Base-by-base conservation (phyloP, 1,140 invertebrate genomes). In the Magallana ariakensis region DNA sequence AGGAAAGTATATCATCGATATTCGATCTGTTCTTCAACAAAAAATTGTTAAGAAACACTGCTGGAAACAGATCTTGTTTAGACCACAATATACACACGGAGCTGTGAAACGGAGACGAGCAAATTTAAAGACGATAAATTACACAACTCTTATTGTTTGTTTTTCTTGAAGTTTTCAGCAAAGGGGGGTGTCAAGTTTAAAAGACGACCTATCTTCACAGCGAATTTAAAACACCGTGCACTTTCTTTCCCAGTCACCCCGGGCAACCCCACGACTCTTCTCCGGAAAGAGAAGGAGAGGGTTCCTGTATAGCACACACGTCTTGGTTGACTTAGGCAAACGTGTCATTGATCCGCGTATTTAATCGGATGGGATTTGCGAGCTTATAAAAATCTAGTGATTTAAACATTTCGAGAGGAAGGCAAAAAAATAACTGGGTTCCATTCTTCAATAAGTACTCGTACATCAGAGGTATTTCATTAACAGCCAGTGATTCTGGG, bases 351-450 rank as follows among this genome's bases (percentile, higher is more conserved):
- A 75, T 75, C 66, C 10, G 66, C 33, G 8, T 75, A 26, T 33
- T 75, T 75, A 75, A 75, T 75, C 66, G 66, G 66, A 75, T 75
- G 66, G 66, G 66, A 75, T 75, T 75, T 75, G 22, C 66, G 13
- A 33, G 22, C 66, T 22, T 22, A 75, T 75, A 33, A 75, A 70
- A 75, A 75, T 75, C 66, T 26, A 75, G 66, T 75, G 66, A 75
- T 75, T 75, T 75, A 75, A 62, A 62, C 58, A 62, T 62, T 62
- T 62, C 33, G 33, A 46, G 33, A 46, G 33, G 33, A 46, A 46
- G 33, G 19, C 1, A 62, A 75, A 75, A 75, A 19, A 13, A n/a
- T n/a, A 5, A 13, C 33, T 11, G 8, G 22, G 13, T 19, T 13
- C 58, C 15, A 75, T 13, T 26, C 22, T 10, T 75, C 22, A 33